Evolutionary conservation across 1,140 invertebrate species (phyloP), one percentile per base, ranked within the genome.

Genomic region (Dryas iulia): DNA sequence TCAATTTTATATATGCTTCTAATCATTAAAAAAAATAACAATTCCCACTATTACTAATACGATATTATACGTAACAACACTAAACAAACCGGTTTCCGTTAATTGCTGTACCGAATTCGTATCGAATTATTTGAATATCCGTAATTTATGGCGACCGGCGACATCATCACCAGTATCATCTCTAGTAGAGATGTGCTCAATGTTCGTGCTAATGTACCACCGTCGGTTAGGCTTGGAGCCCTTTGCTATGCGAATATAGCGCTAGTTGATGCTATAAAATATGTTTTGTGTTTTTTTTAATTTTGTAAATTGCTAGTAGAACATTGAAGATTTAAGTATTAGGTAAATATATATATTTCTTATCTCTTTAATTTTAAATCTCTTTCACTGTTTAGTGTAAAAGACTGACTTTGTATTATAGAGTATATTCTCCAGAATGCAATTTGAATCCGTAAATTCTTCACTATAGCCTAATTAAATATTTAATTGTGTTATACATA

Each of bases 91-190:
- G 83, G 88, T 90, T 80, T 70, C 73, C 81, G 85, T 89, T 90
- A 90, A 89, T 90, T 88, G 84, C 88, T 82, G 83, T 87, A 88
- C 87, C 83, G 81, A 89, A 87, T 90, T 82, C 78, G 87, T 89
- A 90, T 87, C 88, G 79, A 80, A 81, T 73, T 71, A 89, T 90
- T 89, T 88, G 86, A 86, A 90, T 90, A 88, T 83, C 79, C 72
- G 82, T 88, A 83, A 90, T 90, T 90, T 88, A 90, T 86, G 83
- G 73, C 81, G 78, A 75, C 78, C 79, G 23, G 47, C 61, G 61
- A 63, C 61, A 83, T 47, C 39, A 47, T 47, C 75, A 82, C 76
- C 69, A 74, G 80, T 82, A 84, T 84, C 84, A 82, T 87, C 84
- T 84, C 79, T 79, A 78, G 76, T 79, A 54, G 39, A 47, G 39